Evolutionary conservation across 92 coral and sea anemone genomes (phyloP).

Genomic region (Paragorgia papillata): DNA sequence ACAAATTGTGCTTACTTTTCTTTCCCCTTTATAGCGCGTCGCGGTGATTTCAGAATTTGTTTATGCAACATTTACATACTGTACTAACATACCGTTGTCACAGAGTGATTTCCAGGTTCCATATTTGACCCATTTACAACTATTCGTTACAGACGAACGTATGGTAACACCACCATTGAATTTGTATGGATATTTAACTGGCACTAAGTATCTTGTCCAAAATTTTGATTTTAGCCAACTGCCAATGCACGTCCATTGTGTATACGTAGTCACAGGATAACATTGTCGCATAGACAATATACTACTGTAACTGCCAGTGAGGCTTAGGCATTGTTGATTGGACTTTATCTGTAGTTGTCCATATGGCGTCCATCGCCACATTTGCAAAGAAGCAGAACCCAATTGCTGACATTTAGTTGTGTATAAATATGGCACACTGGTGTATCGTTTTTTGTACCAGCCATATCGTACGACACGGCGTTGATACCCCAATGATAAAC

Average conservation of each 20-base stretch:
- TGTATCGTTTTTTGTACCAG: no score
- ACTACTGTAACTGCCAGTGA: background rate
- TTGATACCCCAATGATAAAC: no score
- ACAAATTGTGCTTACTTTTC: background rate
- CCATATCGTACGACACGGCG: no score
- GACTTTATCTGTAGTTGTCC: background rate
- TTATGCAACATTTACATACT: no score
- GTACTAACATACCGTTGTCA: background rate
- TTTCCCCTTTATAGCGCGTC: background rate
- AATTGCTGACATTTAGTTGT: background rate
- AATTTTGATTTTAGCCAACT: conserved; percentile 9
- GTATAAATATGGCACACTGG: background rate
- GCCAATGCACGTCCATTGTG: conserved; percentile 4
- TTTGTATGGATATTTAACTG: background rate
- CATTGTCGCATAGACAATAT: background rate
- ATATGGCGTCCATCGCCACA: conserved; percentile 13
- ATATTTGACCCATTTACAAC: conserved; percentile 26
- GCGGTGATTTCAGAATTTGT: no score
- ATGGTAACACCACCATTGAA: background rate
- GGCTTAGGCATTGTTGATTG: conserved; percentile 4
- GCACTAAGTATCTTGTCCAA: conserved; percentile 5
- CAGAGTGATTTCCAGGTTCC: conserved; percentile 24
- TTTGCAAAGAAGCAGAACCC: background rate
- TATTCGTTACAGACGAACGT: conserved; percentile 2
- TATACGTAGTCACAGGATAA: background rate